These are phyloP conservation scores for Amblyjoppa fuscipennis DNA, from an alignment of 2,888 invertebrate species.

Conservation along the genomic window DNA sequence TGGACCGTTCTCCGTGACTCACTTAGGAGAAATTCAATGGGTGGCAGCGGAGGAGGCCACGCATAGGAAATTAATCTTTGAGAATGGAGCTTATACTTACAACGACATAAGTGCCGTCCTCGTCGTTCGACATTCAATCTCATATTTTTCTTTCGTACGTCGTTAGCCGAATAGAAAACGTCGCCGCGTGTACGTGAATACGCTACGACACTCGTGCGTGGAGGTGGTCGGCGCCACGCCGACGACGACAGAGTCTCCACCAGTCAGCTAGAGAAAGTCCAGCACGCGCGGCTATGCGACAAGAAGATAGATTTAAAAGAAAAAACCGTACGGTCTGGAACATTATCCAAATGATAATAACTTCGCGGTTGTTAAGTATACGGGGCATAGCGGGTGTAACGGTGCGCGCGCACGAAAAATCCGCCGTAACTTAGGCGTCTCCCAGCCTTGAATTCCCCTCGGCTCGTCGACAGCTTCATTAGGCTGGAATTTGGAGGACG, in stretches of 20 bases:
- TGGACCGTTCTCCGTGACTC: conserved; percentile 25
- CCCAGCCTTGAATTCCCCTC: conserved; percentile 26
- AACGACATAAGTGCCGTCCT: neutral
- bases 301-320: conserved; percentile 21
- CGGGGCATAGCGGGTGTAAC: conserved; percentile 49
- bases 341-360: conserved; percentile 60
- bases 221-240: conserved; percentile 21
- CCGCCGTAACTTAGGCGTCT: conserved; percentile 40
- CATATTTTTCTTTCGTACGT: conserved; percentile 53
- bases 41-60: neutral
- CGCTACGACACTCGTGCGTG: neutral
- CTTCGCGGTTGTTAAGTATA: conserved; percentile 25
- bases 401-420: conserved; percentile 64
- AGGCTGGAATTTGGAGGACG: conserved; percentile 71
- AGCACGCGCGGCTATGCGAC: conserved; percentile 22
- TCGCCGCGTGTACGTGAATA: conserved; percentile 9
- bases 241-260: conserved; percentile 32
- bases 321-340: conserved; percentile 15
- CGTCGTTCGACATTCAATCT: conserved; percentile 24
- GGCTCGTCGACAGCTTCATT: conserved; percentile 73
- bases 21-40: conserved; percentile 46
- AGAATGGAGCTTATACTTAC: conserved; percentile 43
- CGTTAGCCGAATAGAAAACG: conserved; percentile 53
- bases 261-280: conserved; percentile 30
- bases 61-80: conserved; percentile 43